Conservation (phyloP, 2,888 invertebrate genomes). For the Aromia moschata region DNA sequence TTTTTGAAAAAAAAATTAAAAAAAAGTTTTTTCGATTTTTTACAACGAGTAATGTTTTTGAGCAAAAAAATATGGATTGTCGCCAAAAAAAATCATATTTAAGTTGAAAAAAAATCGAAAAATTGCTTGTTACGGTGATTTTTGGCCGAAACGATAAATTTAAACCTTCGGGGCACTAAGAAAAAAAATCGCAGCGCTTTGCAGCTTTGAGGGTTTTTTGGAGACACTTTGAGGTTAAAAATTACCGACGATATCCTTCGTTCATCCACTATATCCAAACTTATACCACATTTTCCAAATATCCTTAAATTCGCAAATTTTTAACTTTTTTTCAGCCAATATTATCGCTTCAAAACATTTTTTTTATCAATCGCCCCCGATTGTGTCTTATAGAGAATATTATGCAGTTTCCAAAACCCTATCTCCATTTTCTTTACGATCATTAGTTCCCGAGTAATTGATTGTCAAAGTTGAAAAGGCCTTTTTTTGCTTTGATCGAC, state of each 20-base stretch:
- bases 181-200: not conserved
- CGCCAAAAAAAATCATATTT: not conserved
- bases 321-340: not conserved
- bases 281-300: not conserved
- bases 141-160: not conserved
- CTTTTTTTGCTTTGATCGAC: not conserved
- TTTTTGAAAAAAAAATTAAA: too few species aligned
- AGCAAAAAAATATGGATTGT: not conserved
- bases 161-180: not conserved
- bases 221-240: not conserved
- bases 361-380: not conserved
- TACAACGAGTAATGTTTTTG: not conserved
- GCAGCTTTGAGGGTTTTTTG: not conserved
- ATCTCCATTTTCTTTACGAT: not conserved
- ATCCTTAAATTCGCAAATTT: not conserved
- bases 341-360: not conserved
- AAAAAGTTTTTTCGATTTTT: too few species aligned
- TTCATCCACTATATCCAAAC: not conserved
- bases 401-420: not conserved
- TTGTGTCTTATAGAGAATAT: not conserved
- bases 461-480: not conserved
- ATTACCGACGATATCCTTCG: not conserved
- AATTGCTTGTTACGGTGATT: too few species aligned
- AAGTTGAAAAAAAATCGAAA: not conserved
- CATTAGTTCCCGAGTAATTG: not conserved